phyloP scores from a whole-genome alignment of 2,888 invertebrate species.

The Aphidoletes aphidimyza region DNA sequence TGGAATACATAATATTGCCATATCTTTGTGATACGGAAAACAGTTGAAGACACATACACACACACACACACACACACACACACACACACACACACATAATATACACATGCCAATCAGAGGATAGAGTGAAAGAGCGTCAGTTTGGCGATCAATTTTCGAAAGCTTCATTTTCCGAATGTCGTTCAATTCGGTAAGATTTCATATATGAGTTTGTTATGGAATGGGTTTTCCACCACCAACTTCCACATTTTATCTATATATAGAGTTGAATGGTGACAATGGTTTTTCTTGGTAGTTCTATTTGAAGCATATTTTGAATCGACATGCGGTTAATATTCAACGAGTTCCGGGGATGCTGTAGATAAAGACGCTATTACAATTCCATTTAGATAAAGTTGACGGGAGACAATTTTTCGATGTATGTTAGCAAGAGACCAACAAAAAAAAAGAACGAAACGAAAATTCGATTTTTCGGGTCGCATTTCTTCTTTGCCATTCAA shows the following conservation, averaged over 20 bases:
- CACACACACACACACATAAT: no score
- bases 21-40: no score
- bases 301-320: slow-evolving; percentile 46
- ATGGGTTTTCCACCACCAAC: no score
- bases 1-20: neutral
- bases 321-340: slow-evolving; percentile 51
- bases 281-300: neutral
- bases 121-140: neutral
- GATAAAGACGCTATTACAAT: slow-evolving; percentile 49
- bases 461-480: neutral
- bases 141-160: slow-evolving; percentile 21
- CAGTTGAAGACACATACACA: no score
- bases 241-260: no score
- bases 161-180: slow-evolving; percentile 51
- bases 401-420: no score
- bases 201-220: neutral
- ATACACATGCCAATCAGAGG: neutral
- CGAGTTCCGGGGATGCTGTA: slow-evolving; percentile 1
- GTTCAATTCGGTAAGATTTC: neutral
- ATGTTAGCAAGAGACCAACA: no score
- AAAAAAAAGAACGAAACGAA: no score
- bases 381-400: slow-evolving; percentile 45
- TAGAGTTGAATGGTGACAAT: neutral
- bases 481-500: neutral
- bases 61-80: no score